These are phyloP conservation scores for Serripes groenlandicus DNA, from an alignment of 2,888 invertebrate genomes.

Conservation along the genomic window DNA sequence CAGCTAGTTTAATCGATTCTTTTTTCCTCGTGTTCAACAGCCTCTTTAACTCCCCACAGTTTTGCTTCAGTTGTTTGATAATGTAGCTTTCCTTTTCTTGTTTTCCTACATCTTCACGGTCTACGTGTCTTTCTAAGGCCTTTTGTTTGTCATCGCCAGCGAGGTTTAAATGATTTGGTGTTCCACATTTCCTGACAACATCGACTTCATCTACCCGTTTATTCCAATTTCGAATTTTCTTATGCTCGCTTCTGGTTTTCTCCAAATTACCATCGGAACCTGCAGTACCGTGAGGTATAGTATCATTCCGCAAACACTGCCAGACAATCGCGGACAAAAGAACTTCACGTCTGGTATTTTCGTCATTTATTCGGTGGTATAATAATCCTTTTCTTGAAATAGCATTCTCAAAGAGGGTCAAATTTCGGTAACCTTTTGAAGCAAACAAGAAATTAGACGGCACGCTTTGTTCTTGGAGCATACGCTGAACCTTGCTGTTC, in stretches of 20 bases:
- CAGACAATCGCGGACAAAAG: conserved; percentile 14
- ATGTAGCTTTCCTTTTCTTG: neutral
- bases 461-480: neutral
- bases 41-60: neutral
- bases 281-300: neutral
- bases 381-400: neutral
- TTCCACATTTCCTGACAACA: conserved; percentile 15
- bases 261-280: neutral
- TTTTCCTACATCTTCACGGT: neutral
- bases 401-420: neutral
- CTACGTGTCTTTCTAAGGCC: neutral
- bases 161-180: neutral
- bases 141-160: neutral
- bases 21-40: neutral
- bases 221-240: conserved; percentile 14
- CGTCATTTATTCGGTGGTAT: neutral
- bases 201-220: conserved; percentile 7
- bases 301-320: neutral
- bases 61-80: neutral
- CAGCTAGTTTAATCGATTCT: neutral
- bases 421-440: neutral
- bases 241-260: neutral
- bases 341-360: neutral
- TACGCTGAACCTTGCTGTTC: neutral
- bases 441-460: neutral